A percentile compares a stretch with the other conserved stretches of the same genome.
Evolutionary conservation across 2,888 invertebrate genomes (phyloP).

Genomic region (Hirtodrosophila trivittata): DNA sequence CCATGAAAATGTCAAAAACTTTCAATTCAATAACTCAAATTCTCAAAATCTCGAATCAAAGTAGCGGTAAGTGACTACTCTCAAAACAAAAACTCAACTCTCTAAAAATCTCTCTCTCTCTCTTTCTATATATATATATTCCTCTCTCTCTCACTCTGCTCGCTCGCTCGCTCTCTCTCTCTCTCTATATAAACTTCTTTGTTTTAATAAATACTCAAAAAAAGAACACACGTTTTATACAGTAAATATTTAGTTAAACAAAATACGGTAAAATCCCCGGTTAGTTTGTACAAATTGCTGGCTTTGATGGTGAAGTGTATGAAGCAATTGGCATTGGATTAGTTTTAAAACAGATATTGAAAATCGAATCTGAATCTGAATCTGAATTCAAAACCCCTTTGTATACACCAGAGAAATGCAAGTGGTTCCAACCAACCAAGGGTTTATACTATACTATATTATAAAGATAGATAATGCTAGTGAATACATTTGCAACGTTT

Average conservation of each 20-base stretch:
- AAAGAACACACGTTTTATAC: conserved; percentile 42
- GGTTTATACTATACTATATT: conserved; percentile 44
- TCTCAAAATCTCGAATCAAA: conserved; percentile 44
- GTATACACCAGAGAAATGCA: conserved; percentile 49
- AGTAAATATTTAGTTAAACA: conserved; percentile 28
- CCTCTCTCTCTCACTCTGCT: conserved; percentile 35
- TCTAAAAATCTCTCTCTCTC: conserved; percentile 47
- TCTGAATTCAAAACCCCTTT: conserved; percentile 8
- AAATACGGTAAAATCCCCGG: conserved; percentile 50
- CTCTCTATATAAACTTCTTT: conserved; percentile 55
- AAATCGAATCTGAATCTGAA: conserved; percentile 13
- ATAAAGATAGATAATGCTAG: conserved; percentile 39
- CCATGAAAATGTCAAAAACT: conserved; percentile 45
- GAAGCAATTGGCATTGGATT: conserved; percentile 60
- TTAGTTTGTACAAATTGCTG: conserved; percentile 68
- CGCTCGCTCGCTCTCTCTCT: conserved; percentile 69
- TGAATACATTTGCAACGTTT: conserved; percentile 31
- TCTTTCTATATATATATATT: conserved; percentile 19
- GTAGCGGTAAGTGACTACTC: conserved; percentile 73
- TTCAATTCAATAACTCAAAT: conserved; percentile 49
- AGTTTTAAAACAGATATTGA: conserved; percentile 15
- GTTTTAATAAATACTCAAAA: conserved; percentile 44
- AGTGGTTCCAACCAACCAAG: conserved; percentile 67
- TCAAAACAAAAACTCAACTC: conserved; percentile 46
- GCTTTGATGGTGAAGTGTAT: conserved; percentile 58